Evolutionary conservation across 2,113 vertebrate genomes (phyloP).

Genomic region (Lophius piscatorius): DNA sequence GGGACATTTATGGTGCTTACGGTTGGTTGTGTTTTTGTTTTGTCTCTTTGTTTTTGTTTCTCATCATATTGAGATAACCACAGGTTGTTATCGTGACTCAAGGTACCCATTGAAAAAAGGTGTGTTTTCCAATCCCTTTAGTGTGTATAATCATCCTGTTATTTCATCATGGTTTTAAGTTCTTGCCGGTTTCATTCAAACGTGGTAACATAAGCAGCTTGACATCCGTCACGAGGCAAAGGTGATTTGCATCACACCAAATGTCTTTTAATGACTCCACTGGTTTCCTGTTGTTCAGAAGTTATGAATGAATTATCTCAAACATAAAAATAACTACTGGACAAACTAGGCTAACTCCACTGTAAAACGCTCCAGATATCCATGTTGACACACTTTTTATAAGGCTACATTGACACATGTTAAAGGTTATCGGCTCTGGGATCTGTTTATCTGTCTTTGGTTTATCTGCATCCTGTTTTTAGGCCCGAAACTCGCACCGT

Average conservation of each 20-base stretch:
- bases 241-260: background rate
- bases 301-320: constrained; percentile 16
- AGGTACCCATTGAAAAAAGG: no score
- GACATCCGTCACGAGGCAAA: background rate
- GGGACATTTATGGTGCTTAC: no score
- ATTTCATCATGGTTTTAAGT: background rate
- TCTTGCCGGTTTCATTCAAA: background rate
- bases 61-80: no score
- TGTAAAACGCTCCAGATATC: background rate
- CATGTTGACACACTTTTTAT: constrained; percentile 14
- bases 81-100: no score
- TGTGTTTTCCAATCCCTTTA: no score
- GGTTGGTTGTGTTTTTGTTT: no score
- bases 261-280: constrained; percentile 3
- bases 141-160: background rate
- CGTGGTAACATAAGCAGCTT: background rate
- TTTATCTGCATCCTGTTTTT: background rate
- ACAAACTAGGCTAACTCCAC: background rate
- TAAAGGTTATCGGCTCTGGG: constrained; percentile 9
- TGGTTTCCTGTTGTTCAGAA: background rate
- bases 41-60: no score
- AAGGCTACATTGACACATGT: background rate
- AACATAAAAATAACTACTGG: background rate
- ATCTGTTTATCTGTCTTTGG: constrained; percentile 9
- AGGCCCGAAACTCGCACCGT: background rate